phyloP scores from a whole-genome alignment of 2,113 vertebrate genomes.

The Lonchura striata region DNA sequence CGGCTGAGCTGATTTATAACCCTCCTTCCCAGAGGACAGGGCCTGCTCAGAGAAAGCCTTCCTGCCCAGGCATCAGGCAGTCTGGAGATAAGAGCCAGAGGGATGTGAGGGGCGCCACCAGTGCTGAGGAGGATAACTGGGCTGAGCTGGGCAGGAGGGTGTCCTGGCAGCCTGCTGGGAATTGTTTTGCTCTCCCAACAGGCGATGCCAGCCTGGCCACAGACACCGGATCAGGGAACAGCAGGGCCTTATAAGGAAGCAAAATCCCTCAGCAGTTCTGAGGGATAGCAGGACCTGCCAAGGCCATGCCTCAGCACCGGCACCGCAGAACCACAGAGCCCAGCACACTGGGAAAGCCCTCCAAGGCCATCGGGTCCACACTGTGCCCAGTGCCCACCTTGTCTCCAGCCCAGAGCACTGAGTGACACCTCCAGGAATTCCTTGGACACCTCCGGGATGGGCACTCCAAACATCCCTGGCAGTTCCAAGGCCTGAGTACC shows the following conservation, averaged over 20 bases:
- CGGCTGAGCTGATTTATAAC: background rate
- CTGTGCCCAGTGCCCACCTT: rapidly evolving
- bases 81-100: rapidly evolving
- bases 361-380: rapidly evolving
- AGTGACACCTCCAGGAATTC: rapidly evolving
- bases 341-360: rapidly evolving
- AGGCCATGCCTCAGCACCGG: background rate
- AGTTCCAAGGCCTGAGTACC: rapidly evolving
- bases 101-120: rapidly evolving
- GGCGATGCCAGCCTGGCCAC: slow-evolving; percentile 3
- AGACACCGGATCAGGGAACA: background rate
- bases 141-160: background rate
- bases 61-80: rapidly evolving
- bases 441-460: background rate
- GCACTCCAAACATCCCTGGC: background rate
- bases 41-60: background rate
- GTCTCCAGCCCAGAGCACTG: background rate
- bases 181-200: slow-evolving; percentile 14
- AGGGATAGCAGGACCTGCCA: background rate
- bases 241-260: slow-evolving; percentile 75
- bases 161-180: background rate
- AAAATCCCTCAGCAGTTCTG: background rate
- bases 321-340: rapidly evolving
- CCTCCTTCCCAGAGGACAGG: rapidly evolving
- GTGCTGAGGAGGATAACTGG: background rate